Conservation (phyloP, 2,888 invertebrate species). For the Lepeophtheirus nordmannii region DNA sequence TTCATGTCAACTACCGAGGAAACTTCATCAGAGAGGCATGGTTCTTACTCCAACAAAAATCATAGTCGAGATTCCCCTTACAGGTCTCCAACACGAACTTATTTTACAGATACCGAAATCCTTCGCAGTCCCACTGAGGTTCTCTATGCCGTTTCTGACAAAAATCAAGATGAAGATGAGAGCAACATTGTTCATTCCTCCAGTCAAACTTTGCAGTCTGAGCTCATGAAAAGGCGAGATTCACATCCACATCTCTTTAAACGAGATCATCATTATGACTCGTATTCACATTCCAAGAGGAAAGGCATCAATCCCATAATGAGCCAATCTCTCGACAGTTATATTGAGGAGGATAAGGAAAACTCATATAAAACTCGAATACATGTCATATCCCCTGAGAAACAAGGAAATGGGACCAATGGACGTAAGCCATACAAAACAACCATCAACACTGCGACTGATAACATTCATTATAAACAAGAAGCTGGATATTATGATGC, state of each 20-base stretch:
- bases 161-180: constrained; percentile 3
- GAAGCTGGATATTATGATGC: constrained; percentile 9
- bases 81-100: constrained; percentile 15
- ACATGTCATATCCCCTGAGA: constrained; percentile 9
- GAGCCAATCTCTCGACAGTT: constrained; percentile 4
- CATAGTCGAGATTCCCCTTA: not conserved
- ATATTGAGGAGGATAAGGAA: constrained; percentile 10
- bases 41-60: constrained; percentile 1
- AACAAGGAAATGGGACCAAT: not conserved
- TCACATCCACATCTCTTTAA: not conserved
- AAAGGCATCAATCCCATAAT: not conserved
- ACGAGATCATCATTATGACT: not conserved
- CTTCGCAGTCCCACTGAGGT: constrained; percentile 20
- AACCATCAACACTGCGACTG: constrained; percentile 24
- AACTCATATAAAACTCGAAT: constrained; percentile 16
- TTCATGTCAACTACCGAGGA: constrained; percentile 1
- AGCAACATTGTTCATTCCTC: constrained; percentile 10
- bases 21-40: not conserved
- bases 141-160: constrained; percentile 15
- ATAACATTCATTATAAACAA: constrained; percentile 19
- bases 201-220: constrained; percentile 21
- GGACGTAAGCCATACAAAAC: constrained; percentile 24
- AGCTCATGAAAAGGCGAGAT: not conserved
- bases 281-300: not conserved
- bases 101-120: constrained; percentile 19